Percentiles rank a stretch among this genome's conserved stretches.
Evolutionary conservation across 2,888 invertebrate genomes (phyloP).

Genomic region (Halictus ligatus): DNA sequence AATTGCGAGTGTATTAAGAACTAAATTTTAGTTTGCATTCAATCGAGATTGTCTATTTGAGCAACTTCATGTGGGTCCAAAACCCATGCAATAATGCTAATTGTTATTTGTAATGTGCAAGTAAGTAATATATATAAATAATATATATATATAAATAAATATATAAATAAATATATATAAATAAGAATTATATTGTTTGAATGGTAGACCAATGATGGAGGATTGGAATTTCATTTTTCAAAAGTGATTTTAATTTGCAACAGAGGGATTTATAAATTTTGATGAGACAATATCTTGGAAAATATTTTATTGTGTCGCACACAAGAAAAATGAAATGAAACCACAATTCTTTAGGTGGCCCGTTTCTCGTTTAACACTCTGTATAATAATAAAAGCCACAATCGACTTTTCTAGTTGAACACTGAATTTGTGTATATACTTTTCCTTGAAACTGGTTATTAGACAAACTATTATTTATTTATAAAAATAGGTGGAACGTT

Average conservation of each 20-base stretch:
- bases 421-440: slow-evolving; percentile 50
- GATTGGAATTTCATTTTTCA: too few species aligned
- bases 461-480: slow-evolving; percentile 69
- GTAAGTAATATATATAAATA: too few species aligned
- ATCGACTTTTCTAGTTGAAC: slow-evolving; percentile 46
- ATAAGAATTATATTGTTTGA: too few species aligned
- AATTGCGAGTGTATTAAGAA: neutral
- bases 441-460: slow-evolving; percentile 48
- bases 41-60: neutral
- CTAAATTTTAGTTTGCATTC: neutral
- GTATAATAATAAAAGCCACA: slow-evolving; percentile 21
- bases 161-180: too few species aligned
- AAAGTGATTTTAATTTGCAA: too few species aligned
- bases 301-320: neutral
- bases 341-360: neutral
- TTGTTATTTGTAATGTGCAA: neutral
- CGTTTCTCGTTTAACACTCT: neutral
- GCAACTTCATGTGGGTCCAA: neutral
- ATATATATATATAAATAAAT: too few species aligned
- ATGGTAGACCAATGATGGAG: too few species aligned
- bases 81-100: neutral
- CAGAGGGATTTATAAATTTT: too few species aligned
- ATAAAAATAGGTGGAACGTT: slow-evolving; percentile 49
- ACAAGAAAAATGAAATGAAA: neutral
- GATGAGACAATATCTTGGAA: too few species aligned